Evolutionary conservation across 2,888 invertebrate genomes (phyloP), one percentile per base, ranked within the genome.

Genomic region (Gortyna flavago): DNA sequence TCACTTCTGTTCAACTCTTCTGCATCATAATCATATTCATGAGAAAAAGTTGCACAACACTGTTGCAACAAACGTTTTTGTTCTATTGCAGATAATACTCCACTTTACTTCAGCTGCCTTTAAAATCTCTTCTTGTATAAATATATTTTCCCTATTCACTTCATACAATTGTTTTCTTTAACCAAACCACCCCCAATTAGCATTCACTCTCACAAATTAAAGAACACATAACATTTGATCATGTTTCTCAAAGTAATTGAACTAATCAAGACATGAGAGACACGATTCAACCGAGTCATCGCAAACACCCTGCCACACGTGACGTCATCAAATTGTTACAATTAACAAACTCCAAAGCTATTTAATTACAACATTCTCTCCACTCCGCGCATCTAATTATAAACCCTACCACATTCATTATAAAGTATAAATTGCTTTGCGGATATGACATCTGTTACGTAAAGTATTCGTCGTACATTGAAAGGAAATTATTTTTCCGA

Each of bases 401-500:
- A 69, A 68, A 77, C 79, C 77, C 38, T 87, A 83, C 72, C 70
- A 4, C 77, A 69, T 77, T 81, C 72, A 72, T 76, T 74, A 73
- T 85, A 88, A 86, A 88, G 88, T 81, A 77, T 75, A 76, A 82
- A 82, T 88, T 87, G 74, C 70, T 70, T 75, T 87, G 81, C 68
- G 78, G 72, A 79, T 86, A 81, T 86, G 82, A 83, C 84, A 87
- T 84, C 78, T 88, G 86, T 74, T 80, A 82, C 79, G 79, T 82
- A 85, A 83, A 83, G 85, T 81, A 70, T 81, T 84, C 85, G 84
- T 70, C 77, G 81, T 83, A 83, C 81, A 87, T 87, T 88, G 89
- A 91, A 89, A 91, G 90, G 91, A 90, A 90, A 90, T 90, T 90
- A 90, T 90, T 90, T 90, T 90, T 90, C 90, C 90, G 85, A 86